Evolutionary conservation across 2,113 vertebrate genomes (phyloP).

Genomic region (Ifrita kowaldi): DNA sequence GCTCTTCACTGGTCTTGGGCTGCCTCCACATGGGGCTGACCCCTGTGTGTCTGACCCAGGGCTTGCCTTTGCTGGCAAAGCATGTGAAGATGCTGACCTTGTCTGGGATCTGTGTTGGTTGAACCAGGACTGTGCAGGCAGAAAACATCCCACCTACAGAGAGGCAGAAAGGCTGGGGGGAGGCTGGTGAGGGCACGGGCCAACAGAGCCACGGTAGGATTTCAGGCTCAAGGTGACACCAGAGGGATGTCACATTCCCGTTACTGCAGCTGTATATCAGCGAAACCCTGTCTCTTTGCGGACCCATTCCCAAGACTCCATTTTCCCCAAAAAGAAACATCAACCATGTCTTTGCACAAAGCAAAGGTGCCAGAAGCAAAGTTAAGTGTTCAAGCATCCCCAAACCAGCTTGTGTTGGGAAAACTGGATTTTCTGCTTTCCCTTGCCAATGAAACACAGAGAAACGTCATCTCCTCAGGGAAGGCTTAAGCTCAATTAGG

Average conservation of each 20-base stretch:
- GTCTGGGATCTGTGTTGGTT: background rate
- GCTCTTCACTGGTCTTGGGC: background rate
- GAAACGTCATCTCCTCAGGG: background rate
- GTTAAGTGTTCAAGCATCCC: background rate
- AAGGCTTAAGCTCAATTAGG: background rate
- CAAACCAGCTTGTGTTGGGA: background rate
- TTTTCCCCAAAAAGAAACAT: background rate
- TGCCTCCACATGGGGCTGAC: background rate
- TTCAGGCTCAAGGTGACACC: background rate
- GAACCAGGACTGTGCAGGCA: background rate
- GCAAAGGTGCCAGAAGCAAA: background rate
- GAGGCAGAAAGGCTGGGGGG: background rate
- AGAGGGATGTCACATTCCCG: fast-evolving
- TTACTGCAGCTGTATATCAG: background rate
- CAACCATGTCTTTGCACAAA: background rate
- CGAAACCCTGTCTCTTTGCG: background rate
- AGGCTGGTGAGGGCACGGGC: background rate
- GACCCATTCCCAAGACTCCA: background rate
- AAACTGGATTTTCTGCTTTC: background rate
- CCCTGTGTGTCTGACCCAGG: fast-evolving
- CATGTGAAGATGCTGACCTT: background rate
- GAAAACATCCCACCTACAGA: background rate
- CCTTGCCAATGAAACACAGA: background rate
- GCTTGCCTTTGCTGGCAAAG: background rate
- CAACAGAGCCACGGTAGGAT: background rate